Evolutionary conservation across 2,888 invertebrate genomes (phyloP), one percentile per base, ranked within the genome.

Genomic region (Eurois occulta): DNA sequence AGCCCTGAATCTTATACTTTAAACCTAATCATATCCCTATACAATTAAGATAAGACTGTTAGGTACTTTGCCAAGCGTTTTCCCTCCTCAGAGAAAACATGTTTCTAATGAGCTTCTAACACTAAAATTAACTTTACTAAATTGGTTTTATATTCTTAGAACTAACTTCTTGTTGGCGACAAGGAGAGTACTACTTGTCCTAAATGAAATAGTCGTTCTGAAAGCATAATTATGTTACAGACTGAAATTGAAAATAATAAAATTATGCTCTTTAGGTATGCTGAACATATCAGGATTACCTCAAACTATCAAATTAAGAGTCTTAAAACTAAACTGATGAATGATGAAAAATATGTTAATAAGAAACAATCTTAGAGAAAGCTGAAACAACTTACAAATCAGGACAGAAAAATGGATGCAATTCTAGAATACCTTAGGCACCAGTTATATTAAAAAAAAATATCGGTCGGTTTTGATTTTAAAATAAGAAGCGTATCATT

Each of bases 11-110:
- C 18, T 43, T 21, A 72, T 46, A 18, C 71, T 55, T 70, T 43
- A 58, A 71, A 62, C 7, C 46, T 32, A 62, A 48, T 72, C 72
- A 24, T n/a, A 60, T 18, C 11, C 1, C 8, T 41, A 21, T 10
- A 62, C n/a, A 75, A 41, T 43, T 52, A 74, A 62, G 16, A 4
- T 16, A 21, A 16, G 18, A 73, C 32, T 52, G 32, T 74, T 18
- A 41, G n/a, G 16, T 41, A 43, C 28, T 35, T 65, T 13, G 7
- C 8, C 55, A 65, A 55, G 46, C 1, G 11, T 18, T 65, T 43
- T 64, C 41, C 64, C 18, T n/a, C 8, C 7, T 43, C 32, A 52
- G 35, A 43, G 35, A 32, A 43, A 64, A 52, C n/a, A 41, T n/a
- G 32, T 32, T 43, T 73, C n/a, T n/a, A 35, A 64, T n/a, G 10